Evolutionary conservation across 2,113 vertebrate genomes (phyloP), one percentile per base, ranked within the genome.

Genomic region (Zootoca vivipara): DNA sequence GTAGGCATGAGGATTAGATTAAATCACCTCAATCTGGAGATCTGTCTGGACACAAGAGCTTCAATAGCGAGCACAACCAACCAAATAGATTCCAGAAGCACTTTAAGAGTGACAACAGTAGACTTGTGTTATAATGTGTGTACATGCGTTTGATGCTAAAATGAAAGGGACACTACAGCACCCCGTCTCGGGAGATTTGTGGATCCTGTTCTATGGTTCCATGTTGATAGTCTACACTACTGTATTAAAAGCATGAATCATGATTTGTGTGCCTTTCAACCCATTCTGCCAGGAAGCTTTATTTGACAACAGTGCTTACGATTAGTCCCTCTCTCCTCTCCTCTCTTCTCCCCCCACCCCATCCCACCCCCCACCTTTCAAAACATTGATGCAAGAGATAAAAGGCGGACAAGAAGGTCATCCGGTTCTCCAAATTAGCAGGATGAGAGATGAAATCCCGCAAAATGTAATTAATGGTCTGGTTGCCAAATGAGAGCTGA

Each of bases 401-500:
- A 74, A 90, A 89, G 26, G 75, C 33, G 87, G 74, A 89, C 85
- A 89, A 90, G 46, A 90, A 87, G 84, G 78, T 89, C 89, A 93
- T 20, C 20, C 10, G 2, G 69, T 75, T 75, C 70, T 79, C 82
- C 82, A 83, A 92, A 90, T 95, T 93, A 92, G 85, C 56, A 90
- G 73, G 74, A 88, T 82, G 10, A 89, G 81, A 90, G 91, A 64
- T 81, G 74, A 94, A 92, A 87, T 89, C 42, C 79, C 86, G 67
- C 40, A 87, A 90, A 90, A 91, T 85, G 24, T 88, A 90, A 83
- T 89, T 92, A 95, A 91, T 89, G 88, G 85, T 84, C 33, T 24
- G 78, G 72, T 20, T 90, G 80, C 85, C n/a, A 69, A 56, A 24
- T 88, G 85, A 84, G 82, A 18, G 78, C 3, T 65, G 40, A 87